Evolutionary conservation across 2,888 invertebrate genomes (phyloP), one percentile per base, ranked within the genome.

Genomic region (Amaurobius ferox): DNA sequence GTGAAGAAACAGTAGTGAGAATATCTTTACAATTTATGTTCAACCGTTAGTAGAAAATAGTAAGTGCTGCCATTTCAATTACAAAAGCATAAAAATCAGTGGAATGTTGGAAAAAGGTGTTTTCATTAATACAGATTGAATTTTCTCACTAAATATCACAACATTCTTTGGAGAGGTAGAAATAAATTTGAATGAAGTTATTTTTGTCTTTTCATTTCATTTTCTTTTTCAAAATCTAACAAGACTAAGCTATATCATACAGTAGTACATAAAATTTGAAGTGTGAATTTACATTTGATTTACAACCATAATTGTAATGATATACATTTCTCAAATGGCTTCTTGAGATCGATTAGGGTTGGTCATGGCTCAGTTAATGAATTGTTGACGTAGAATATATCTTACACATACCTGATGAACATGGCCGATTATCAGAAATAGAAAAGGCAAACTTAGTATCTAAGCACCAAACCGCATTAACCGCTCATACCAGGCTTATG

Each of bases 131-230:
- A 26, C 35, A 39, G 39, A 68, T 55, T 70, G 16, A 44, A 44
- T 30, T 55, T 19, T 71, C 29, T 71, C 40, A 67, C 71, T 70
- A 44, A 28, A 28, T 79, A 79, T 79, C 79, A 79, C 79, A 79
- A 72, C 30, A 71, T 68, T 30, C 16, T 64, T 30, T 28, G n/a
- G 23, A 29, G 35, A 79, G 71, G 48, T 79, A 72, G 72, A 79
- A 79, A 67, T 32, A 16, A 76, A 67, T 35, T 67, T 39, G 23
- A 67, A 26, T 67, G 9, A 3, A 19, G 6, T 9, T 29, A 32
- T 3, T 13, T 28, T 62, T 62, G 19, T 62, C 28, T 26, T 13
- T 28, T 62, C 28, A 7, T 5, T 9, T 44, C 2, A 5, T 23
- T 23, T 55, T n/a, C 23, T n/a, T 6, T 6, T 19, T 3, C 5